Percentiles rank a stretch among this genome's conserved stretches.
Evolutionary conservation across 2,888 invertebrate genomes (phyloP).

Genomic region (Cerceris ruficornis): DNA sequence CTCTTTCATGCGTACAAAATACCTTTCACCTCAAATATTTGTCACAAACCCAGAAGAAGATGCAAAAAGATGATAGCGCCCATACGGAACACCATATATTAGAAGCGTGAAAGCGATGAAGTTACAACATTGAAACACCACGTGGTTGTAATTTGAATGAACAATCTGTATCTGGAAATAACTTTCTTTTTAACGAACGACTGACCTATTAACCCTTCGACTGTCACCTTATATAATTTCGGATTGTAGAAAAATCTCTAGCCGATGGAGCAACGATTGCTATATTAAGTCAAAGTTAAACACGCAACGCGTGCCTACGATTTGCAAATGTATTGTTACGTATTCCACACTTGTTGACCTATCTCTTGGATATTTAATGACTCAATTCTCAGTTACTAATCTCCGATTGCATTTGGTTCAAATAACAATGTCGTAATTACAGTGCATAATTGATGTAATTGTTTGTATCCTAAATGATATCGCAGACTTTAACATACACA

Average conservation of each 20-base stretch:
- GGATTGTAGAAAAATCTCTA: background rate
- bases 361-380: too few species aligned
- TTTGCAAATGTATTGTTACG: too few species aligned
- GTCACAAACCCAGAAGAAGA: background rate
- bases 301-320: too few species aligned
- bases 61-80: background rate
- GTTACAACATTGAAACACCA: background rate
- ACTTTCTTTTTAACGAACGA: background rate
- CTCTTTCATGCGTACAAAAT: background rate
- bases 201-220: background rate
- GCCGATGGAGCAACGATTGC: background rate
- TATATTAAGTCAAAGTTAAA: background rate
- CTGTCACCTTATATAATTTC: background rate
- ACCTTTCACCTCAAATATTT: slow-evolving; percentile 20
- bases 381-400: too few species aligned
- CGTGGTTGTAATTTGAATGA: background rate
- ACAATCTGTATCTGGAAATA: background rate
- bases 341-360: too few species aligned
- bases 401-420: too few species aligned
- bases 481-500: too few species aligned
- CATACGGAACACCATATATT: background rate
- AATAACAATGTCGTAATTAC: too few species aligned
- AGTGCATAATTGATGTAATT: too few species aligned
- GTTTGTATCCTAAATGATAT: too few species aligned
- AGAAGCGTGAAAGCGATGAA: slow-evolving; percentile 18